Percentiles rank a stretch among this genome's conserved stretches.
phyloP scores from a whole-genome alignment of 2,888 invertebrate genomes.

The Escarpia spicata region DNA sequence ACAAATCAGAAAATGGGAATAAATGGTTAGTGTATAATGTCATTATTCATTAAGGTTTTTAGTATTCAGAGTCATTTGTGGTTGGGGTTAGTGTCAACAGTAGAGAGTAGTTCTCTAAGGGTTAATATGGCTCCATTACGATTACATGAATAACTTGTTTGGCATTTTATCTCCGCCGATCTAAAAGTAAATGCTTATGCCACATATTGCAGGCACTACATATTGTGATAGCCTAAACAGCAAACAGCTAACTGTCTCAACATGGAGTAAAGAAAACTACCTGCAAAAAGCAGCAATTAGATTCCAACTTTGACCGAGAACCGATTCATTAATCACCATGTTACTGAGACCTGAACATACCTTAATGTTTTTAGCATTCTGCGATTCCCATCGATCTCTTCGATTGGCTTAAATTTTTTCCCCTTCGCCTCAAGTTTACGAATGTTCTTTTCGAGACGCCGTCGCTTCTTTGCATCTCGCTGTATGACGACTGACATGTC shows the following conservation, averaged over 20 bases:
- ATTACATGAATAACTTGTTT: no score
- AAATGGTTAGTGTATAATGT: no score
- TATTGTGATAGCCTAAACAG: not conserved
- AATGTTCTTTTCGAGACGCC: slow-evolving; percentile 88
- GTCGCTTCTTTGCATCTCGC: slow-evolving; percentile 83
- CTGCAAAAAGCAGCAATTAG: not conserved
- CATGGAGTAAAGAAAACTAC: not conserved
- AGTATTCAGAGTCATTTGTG: no score
- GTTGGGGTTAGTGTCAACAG: no score
- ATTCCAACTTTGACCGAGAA: not conserved
- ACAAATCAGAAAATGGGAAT: no score
- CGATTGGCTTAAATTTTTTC: slow-evolving; percentile 87
- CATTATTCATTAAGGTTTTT: no score
- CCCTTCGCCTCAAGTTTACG: slow-evolving; percentile 82
- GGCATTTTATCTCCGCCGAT: not conserved
- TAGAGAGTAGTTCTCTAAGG: no score
- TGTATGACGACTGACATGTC: slow-evolving; percentile 84
- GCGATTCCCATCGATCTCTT: slow-evolving; percentile 81
- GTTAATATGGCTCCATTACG: no score
- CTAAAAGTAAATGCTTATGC: not conserved
- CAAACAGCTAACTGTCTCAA: not conserved
- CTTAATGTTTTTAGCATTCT: slow-evolving; percentile 36
- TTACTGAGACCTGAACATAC: slow-evolving; percentile 20
- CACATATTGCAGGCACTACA: not conserved
- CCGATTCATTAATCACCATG: not conserved